A percentile compares a stretch with the other conserved stretches of the same genome.
Conservation (phyloP, 2,113 vertebrate species). For the Vulpes vulpes region DNA sequence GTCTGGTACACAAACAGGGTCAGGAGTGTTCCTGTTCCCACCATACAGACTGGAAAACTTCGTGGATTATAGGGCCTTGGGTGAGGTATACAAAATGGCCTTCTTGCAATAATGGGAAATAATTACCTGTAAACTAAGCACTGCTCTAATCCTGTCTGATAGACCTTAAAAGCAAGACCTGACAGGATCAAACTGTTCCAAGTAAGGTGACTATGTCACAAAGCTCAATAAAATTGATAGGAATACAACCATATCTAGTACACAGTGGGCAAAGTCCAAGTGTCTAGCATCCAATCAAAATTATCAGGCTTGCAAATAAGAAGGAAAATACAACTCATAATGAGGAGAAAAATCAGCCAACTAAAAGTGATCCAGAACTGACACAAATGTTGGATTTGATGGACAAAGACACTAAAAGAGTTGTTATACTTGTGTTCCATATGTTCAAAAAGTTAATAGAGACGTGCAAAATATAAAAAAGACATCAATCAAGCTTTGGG, state of each 20-base stretch:
- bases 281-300: conserved; percentile 17
- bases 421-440: background rate
- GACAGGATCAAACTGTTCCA: background rate
- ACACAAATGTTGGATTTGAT: background rate
- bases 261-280: conserved; percentile 20
- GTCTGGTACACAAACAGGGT: background rate
- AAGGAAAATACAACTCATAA: background rate
- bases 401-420: background rate
- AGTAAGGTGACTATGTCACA: conserved; percentile 1
- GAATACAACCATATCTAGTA: background rate
- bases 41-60: background rate
- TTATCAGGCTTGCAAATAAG: background rate
- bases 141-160: background rate
- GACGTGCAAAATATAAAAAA: background rate
- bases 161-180: background rate
- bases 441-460: background rate
- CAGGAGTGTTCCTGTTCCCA: background rate
- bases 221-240: background rate
- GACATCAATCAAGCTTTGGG: background rate
- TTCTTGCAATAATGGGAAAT: background rate
- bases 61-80: background rate
- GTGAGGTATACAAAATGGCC: background rate
- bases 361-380: background rate
- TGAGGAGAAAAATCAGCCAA: background rate
- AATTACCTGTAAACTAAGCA: background rate